These are phyloP conservation scores for Mya arenaria DNA, from an alignment of 1,140 invertebrate species.

Conservation along the genomic window DNA sequence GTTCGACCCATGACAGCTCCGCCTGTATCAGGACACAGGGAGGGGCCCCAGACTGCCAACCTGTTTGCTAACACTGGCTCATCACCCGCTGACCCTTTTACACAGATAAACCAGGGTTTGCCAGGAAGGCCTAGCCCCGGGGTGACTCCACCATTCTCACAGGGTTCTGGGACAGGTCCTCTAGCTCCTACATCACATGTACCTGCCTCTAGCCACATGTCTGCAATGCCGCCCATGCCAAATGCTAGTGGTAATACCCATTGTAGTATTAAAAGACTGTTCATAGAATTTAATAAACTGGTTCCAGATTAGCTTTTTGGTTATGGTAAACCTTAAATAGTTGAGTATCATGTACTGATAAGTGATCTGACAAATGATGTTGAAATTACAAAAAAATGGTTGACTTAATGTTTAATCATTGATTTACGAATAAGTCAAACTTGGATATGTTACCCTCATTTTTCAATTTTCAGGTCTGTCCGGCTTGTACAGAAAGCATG, in stretches of 20 bases:
- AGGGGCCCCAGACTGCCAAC: background rate
- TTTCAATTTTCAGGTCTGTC: conserved; percentile 26
- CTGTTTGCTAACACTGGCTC: conserved; percentile 29
- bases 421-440: too few species aligned
- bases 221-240: conserved; percentile 34
- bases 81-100: conserved; percentile 68
- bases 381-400: background rate
- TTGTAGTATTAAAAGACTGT: background rate
- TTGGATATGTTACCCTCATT: too few species aligned
- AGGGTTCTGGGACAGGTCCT: conserved; percentile 22
- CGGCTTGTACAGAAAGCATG: conserved; percentile 46
- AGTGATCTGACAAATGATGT: background rate
- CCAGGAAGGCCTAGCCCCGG: conserved; percentile 43
- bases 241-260: conserved; percentile 33
- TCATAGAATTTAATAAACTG: background rate
- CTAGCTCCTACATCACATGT: conserved; percentile 50
- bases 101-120: conserved; percentile 67
- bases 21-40: background rate
- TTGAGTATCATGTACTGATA: background rate
- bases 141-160: conserved; percentile 2
- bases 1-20: too few species aligned
- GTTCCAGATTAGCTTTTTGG: background rate
- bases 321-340: background rate
- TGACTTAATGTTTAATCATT: background rate
- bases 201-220: conserved; percentile 26